These are phyloP conservation scores for Scrobipalpa costella DNA, from an alignment of 2,888 invertebrate species.

Conservation along the genomic window DNA sequence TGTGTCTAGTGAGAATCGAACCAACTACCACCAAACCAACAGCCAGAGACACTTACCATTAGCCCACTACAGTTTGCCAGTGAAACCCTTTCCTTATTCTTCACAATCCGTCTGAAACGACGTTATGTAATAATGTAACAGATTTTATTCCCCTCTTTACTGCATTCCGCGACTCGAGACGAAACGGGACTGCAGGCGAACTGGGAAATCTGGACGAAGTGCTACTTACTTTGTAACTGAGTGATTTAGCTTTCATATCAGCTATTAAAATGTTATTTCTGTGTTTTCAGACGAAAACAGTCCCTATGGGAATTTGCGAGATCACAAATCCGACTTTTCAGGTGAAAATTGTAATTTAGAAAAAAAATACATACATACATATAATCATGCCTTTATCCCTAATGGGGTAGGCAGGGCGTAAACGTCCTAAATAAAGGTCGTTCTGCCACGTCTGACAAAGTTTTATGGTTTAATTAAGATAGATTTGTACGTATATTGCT, in stretches of 20 bases:
- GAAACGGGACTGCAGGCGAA: not conserved
- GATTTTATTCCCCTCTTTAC: slow-evolving; percentile 3
- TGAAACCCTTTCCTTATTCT: not conserved
- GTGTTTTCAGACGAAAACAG: not conserved
- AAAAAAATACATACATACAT: too few species aligned
- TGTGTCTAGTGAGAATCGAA: too few species aligned
- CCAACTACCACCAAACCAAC: too few species aligned
- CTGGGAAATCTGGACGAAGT: slow-evolving; percentile 17
- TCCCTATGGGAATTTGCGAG: not conserved
- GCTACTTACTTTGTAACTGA: not conserved
- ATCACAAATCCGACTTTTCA: not conserved
- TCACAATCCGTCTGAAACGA: slow-evolving; percentile 7
- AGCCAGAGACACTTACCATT: too few species aligned
- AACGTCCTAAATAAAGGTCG: too few species aligned
- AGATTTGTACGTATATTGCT: too few species aligned
- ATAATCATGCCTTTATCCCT: too few species aligned
- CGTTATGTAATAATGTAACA: slow-evolving; percentile 1
- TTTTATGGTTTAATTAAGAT: too few species aligned
- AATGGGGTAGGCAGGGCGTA: too few species aligned
- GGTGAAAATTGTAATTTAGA: too few species aligned
- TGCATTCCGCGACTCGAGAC: not conserved
- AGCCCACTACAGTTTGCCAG: not conserved
- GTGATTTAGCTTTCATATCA: not conserved
- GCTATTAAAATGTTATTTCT: not conserved
- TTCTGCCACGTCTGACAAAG: too few species aligned